These are phyloP conservation scores for Lynx canadensis DNA, from an alignment of 2,113 vertebrate genomes.

Conservation along the genomic window DNA sequence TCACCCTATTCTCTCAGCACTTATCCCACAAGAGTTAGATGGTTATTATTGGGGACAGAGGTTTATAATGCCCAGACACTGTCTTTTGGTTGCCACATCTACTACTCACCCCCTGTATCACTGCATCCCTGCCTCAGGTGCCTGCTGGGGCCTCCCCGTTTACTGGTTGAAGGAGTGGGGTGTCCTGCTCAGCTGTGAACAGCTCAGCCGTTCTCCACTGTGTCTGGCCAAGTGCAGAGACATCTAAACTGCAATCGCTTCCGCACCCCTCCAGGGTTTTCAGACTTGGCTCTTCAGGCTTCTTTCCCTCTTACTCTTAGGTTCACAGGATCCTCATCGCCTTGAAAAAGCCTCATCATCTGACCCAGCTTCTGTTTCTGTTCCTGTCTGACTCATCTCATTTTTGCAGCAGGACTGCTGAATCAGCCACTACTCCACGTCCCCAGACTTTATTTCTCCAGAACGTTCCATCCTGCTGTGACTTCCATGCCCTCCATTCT, in stretches of 20 bases:
- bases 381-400: background rate
- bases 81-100: background rate
- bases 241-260: background rate
- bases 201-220: background rate
- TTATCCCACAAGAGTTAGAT: background rate
- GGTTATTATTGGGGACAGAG: background rate
- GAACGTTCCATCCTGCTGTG: background rate
- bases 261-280: background rate
- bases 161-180: background rate
- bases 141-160: background rate
- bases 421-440: background rate
- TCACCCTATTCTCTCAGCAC: background rate
- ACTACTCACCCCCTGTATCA: accelerated
- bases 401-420: background rate
- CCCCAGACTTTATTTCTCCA: background rate
- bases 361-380: background rate
- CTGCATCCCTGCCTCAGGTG: background rate
- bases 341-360: background rate
- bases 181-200: background rate
- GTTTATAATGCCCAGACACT: background rate
- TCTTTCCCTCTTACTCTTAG: background rate
- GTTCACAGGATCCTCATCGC: background rate
- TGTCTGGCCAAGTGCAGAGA: background rate
- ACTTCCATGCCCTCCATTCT: background rate
- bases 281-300: background rate